Percentiles rank a stretch among this genome's conserved stretches.
Conservation (phyloP, 2,797 vertebrate genomes). For the Sandelia bainsii region DNA sequence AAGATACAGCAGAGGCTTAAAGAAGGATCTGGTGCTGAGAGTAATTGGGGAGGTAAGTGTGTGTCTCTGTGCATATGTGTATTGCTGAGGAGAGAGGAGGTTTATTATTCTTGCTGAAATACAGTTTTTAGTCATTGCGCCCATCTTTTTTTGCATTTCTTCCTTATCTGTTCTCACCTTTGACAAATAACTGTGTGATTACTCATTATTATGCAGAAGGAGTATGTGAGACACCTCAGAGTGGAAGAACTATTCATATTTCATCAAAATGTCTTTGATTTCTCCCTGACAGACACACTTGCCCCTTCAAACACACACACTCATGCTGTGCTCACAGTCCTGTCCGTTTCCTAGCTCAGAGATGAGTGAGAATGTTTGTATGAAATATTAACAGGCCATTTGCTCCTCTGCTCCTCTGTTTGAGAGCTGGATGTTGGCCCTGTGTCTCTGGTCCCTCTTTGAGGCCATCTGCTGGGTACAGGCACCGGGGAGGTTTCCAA, state of each 20-base stretch:
- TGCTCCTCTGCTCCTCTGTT: conserved; percentile 83
- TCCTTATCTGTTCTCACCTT: conserved; percentile 41
- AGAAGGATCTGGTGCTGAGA: conserved; percentile 68
- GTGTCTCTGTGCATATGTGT: conserved; percentile 25
- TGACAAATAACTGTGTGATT: conserved; percentile 36
- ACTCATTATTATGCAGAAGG: conserved; percentile 62
- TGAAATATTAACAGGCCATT: conserved; percentile 87
- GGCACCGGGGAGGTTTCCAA: conserved; percentile 82
- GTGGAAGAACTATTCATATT: conserved; percentile 72
- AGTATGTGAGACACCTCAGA: conserved; percentile 59
- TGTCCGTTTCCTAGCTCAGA: conserved; percentile 70
- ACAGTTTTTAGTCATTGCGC: background rate
- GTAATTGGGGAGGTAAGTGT: conserved; percentile 62
- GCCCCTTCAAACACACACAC: conserved; percentile 42
- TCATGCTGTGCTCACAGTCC: conserved; percentile 54
- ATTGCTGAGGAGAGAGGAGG: background rate
- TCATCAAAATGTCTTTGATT: conserved; percentile 81
- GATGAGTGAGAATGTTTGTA: conserved; percentile 81
- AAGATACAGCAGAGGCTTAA: conserved; percentile 69
- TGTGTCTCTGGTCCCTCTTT: conserved; percentile 85
- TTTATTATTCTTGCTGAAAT: conserved; percentile 27
- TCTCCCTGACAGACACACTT: conserved; percentile 49
- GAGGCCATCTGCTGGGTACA: conserved; percentile 88
- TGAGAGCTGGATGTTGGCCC: conserved; percentile 84
- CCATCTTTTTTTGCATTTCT: conserved; percentile 2